Conservation (phyloP, 2,888 invertebrate genomes). For the Bugula neritina region DNA sequence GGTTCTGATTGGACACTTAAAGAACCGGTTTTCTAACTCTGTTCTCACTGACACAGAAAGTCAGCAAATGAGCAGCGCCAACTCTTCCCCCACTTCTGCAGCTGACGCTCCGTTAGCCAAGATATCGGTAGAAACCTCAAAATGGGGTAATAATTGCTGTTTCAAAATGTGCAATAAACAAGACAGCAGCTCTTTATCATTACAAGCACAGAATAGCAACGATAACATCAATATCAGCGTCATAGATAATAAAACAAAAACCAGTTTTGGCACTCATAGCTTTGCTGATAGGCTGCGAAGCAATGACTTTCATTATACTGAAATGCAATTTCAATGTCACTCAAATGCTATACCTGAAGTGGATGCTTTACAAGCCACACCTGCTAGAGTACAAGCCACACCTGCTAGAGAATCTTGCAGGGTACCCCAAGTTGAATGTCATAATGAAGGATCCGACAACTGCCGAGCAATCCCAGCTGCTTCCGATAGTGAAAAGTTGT, state of each 20-base stretch:
- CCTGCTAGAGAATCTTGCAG: not conserved
- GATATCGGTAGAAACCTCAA: not conserved
- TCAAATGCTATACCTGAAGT: not conserved
- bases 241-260: not conserved
- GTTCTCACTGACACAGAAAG: not conserved
- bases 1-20: not conserved
- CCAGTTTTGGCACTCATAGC: not conserved
- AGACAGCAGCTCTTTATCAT: not conserved
- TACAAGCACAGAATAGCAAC: not conserved
- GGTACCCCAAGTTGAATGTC: not conserved
- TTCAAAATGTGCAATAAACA: not conserved
- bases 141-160: not conserved
- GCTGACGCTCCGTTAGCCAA: not conserved
- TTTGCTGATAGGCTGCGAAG: not conserved
- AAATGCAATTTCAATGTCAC: not conserved
- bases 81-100: not conserved
- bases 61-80: not conserved
- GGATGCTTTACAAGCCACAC: not conserved
- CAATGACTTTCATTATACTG: not conserved
- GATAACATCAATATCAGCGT: not conserved
- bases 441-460: not conserved
- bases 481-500: conserved; percentile 1
- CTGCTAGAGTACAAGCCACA: too few relatives aligned
- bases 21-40: not conserved
- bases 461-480: not conserved